A percentile compares a stretch with the other conserved stretches of the same genome.
These are phyloP conservation scores for Spondyliosoma cantharus DNA, from an alignment of 2,797 vertebrate genomes.

Conservation along the genomic window DNA sequence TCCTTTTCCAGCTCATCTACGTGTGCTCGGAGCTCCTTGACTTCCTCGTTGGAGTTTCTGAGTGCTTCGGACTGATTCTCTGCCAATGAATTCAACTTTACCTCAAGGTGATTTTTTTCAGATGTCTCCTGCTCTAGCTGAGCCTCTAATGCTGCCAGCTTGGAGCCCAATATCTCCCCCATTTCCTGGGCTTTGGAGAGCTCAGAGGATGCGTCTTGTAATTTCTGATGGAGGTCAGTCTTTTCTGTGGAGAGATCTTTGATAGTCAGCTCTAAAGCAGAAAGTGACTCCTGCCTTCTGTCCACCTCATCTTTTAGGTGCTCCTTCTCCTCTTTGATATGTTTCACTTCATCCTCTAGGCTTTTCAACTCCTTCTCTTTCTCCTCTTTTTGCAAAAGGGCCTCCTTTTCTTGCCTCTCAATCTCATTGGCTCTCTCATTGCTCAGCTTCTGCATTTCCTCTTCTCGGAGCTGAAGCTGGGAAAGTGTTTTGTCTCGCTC, in stretches of 20 bases:
- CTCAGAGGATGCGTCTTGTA: slow-evolving; percentile 76
- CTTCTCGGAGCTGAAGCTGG: slow-evolving; percentile 77
- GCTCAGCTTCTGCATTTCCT: slow-evolving; percentile 65
- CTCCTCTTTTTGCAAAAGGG: slow-evolving; percentile 64
- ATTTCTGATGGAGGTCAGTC: slow-evolving; percentile 77
- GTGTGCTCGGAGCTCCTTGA: slow-evolving; percentile 80
- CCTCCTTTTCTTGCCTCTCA: slow-evolving; percentile 59
- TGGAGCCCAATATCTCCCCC: slow-evolving; percentile 68
- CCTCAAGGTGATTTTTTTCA: slow-evolving; percentile 80
- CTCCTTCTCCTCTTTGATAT: slow-evolving; percentile 63
- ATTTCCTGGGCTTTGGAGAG: slow-evolving; percentile 77
- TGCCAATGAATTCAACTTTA: slow-evolving; percentile 66
- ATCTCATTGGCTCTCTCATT: slow-evolving; percentile 70
- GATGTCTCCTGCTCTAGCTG: slow-evolving; percentile 77
- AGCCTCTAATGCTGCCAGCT: slow-evolving; percentile 73
- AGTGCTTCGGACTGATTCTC: slow-evolving; percentile 68
- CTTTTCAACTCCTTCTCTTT: slow-evolving; percentile 69
- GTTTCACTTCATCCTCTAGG: slow-evolving; percentile 52
- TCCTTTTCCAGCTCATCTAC: slow-evolving; percentile 77
- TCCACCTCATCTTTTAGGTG: slow-evolving; percentile 71
- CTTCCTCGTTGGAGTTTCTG: slow-evolving; percentile 69
- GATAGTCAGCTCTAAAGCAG: slow-evolving; percentile 77
- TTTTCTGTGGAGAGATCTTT: slow-evolving; percentile 77
- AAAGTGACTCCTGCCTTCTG: slow-evolving; percentile 66
- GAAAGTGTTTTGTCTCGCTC: slow-evolving; percentile 78